phyloP scores from a whole-genome alignment of 2,113 vertebrate genomes.

The Podarcis cretensis region DNA sequence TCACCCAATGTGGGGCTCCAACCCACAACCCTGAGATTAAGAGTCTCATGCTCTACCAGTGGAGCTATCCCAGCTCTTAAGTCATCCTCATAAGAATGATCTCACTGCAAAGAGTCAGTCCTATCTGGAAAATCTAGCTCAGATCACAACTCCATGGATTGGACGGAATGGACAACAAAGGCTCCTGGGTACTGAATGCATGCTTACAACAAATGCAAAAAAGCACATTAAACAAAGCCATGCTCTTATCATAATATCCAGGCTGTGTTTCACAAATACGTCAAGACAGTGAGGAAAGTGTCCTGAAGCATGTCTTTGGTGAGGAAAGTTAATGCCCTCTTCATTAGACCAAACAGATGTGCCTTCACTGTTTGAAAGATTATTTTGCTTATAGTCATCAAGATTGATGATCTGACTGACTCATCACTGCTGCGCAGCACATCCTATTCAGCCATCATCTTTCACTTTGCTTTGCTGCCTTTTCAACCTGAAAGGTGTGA shows the following conservation, averaged over 20 bases:
- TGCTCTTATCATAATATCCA: too few species aligned
- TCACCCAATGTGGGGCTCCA: too few species aligned
- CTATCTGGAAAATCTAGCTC: background rate
- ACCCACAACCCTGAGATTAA: too few species aligned
- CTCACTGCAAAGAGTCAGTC: background rate
- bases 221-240: background rate
- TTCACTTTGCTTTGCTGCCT: background rate
- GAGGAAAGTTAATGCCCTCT: background rate
- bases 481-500: slow-evolving; percentile 25
- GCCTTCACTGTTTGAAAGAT: slow-evolving; percentile 21
- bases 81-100: background rate
- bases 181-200: background rate
- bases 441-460: background rate
- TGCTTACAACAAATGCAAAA: background rate
- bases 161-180: background rate
- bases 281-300: background rate
- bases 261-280: background rate
- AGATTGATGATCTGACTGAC: background rate
- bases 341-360: slow-evolving; percentile 16
- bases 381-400: slow-evolving; percentile 2
- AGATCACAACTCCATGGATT: background rate
- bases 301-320: background rate
- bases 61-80: too few species aligned
- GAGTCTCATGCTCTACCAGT: too few species aligned
- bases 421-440: slow-evolving; percentile 6